These are phyloP conservation scores for Caenorhabditis drosophilae DNA, from an alignment of 2,888 invertebrate species.

Conservation along the genomic window DNA sequence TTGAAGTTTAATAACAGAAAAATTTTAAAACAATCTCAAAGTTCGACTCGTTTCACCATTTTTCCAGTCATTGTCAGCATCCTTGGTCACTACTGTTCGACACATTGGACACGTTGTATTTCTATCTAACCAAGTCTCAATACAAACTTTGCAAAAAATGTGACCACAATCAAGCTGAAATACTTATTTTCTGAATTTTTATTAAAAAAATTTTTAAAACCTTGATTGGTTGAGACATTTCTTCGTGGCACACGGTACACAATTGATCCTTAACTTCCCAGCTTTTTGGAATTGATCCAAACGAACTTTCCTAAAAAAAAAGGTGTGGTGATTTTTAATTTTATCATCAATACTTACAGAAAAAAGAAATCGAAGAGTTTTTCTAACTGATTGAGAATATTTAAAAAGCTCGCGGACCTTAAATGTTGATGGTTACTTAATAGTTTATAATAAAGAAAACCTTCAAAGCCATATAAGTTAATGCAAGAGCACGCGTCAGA, in stretches of 20 bases:
- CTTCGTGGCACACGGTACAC: constrained; percentile 25
- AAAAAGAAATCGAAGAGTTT: neutral
- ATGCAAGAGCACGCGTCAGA: neutral
- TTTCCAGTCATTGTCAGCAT: constrained; percentile 32
- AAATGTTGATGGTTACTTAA: constrained; percentile 11
- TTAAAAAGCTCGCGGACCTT: constrained; percentile 5
- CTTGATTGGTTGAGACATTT: constrained; percentile 13
- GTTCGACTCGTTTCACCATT: constrained; percentile 30
- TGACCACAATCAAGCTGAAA: constrained; percentile 59
- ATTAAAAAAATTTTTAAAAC: neutral
- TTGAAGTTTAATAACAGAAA: too few species aligned
- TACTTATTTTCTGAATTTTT: neutral
- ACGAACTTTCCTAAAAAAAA: constrained; percentile 12
- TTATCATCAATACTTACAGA: neutral
- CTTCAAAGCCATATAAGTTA: constrained; percentile 1
- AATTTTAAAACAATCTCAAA: constrained; percentile 12
- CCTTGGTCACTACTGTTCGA: constrained; percentile 38
- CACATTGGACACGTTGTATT: constrained; percentile 62
- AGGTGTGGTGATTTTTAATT: constrained; percentile 5
- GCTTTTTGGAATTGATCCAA: constrained; percentile 7
- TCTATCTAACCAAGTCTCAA: constrained; percentile 61
- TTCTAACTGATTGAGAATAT: neutral
- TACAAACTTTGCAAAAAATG: constrained; percentile 60
- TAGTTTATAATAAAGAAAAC: constrained; percentile 4
- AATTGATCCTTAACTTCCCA: constrained; percentile 2